Conservation (phyloP, 2,113 vertebrate species). For the Dicerorhinus sumatrensis region DNA sequence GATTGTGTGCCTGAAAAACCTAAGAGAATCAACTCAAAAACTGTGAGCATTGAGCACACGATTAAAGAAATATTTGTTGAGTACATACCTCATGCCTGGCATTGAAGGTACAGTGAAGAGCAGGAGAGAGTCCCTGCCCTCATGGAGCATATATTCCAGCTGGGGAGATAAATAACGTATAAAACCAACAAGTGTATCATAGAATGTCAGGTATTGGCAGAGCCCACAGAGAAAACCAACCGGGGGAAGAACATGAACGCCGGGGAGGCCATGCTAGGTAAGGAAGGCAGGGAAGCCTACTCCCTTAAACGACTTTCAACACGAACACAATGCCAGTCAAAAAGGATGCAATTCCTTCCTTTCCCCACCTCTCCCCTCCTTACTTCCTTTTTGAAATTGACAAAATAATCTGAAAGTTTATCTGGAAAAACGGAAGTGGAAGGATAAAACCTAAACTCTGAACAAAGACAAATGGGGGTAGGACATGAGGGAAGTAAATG, state of each 20-base stretch:
- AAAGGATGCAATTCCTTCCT: background rate
- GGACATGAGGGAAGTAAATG: background rate
- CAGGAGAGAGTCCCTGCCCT: background rate
- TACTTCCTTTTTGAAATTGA: background rate
- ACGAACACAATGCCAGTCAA: background rate
- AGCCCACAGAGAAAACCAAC: background rate
- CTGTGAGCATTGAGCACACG: rapidly evolving
- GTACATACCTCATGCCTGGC: too few species aligned
- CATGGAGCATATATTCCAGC: background rate
- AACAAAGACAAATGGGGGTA: background rate
- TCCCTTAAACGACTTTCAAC: background rate
- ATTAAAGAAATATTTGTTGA: background rate
- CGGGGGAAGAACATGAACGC: background rate
- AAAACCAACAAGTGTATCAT: background rate
- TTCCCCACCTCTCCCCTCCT: background rate
- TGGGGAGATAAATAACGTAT: too few species aligned
- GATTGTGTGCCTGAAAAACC: background rate
- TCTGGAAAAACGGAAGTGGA: background rate
- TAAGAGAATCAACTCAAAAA: background rate
- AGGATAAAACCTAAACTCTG: background rate
- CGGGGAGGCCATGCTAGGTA: too few species aligned
- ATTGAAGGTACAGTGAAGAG: background rate
- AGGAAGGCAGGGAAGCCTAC: background rate
- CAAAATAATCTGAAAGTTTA: background rate
- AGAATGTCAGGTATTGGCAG: too few species aligned